Base-by-base conservation (phyloP, 2,113 vertebrate genomes). In the Mola mola region DNA sequence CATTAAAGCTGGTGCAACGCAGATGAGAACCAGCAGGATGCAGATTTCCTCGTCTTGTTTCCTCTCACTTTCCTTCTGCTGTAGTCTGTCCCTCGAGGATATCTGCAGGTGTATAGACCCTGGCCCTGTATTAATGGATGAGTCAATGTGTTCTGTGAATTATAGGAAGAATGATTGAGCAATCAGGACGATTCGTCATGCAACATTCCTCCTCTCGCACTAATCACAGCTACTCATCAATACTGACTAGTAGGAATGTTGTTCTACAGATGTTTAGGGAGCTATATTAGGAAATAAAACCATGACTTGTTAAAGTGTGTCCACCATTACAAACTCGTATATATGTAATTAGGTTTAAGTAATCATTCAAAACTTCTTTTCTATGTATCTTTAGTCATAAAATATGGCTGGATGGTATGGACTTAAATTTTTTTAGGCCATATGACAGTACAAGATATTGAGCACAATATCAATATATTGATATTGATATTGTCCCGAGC, bases 171-270 rank as follows among this genome's bases (percentile, higher is more conserved):
- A 86, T 88, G 86, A 88, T 80, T 66, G 65, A 59, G 80, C 76
- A 86, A 83, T 87, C 83, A 72, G 73, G 72, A 75, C 67, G 65
- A 88, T 88, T 82, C 51, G 83, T 87, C 84, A 87, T 79, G 55
- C 78, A 66, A 57, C 20, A 15, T 42, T 61, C 34, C 43, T 73
- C 59, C 15, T 24, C 75, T 82, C 78, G 70, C 67, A 66, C 79
- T 67, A 66, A 79, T 79, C 80, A 71, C 62, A 62, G 67, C 74
- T 42, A 78, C 69, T 87, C 84, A 87, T 77, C 83, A 84, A 58
- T 84, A 84, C 80, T 84, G 84, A 79, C 73, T 75, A 53, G 38
- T 31, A 61, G 24, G 21, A 37, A n/a, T 7, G 22, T 17, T 40
- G 3, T 16, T 34, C 10, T 29, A n/a, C n/a, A n/a, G n/a, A n/a